phyloP scores from a whole-genome alignment of 2,113 vertebrate genomes.

The Diphyllodes magnificus region DNA sequence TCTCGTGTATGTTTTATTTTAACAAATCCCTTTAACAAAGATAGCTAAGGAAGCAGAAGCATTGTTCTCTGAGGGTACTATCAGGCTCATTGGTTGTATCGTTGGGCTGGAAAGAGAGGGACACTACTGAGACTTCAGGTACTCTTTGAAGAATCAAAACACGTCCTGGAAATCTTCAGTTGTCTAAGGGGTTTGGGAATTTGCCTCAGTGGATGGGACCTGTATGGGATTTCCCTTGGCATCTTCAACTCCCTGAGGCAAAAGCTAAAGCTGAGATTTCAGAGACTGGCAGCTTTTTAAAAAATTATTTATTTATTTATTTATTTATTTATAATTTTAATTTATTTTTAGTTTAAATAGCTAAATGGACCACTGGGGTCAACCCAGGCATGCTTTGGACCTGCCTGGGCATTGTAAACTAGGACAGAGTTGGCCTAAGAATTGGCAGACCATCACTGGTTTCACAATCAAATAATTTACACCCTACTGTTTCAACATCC shows the following conservation, averaged over 20 bases:
- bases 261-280: neutral
- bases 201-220: neutral
- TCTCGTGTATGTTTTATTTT: neutral
- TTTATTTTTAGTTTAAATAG: neutral
- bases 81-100: neutral
- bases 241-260: neutral
- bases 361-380: neutral
- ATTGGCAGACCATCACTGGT: neutral
- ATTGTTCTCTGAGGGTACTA: neutral
- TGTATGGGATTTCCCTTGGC: neutral
- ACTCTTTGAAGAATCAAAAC: neutral
- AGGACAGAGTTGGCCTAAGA: neutral
- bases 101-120: neutral
- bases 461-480: conserved; percentile 4
- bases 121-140: neutral
- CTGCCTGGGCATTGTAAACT: neutral
- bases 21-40: neutral
- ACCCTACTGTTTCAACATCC: neutral
- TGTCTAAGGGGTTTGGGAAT: neutral
- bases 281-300: neutral
- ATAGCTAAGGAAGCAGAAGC: neutral
- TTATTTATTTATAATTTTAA: neutral
- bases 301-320: neutral
- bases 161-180: neutral
- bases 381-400: neutral